phyloP scores from a whole-genome alignment of 1,140 invertebrate species.

The Papilio polyxenes region DNA sequence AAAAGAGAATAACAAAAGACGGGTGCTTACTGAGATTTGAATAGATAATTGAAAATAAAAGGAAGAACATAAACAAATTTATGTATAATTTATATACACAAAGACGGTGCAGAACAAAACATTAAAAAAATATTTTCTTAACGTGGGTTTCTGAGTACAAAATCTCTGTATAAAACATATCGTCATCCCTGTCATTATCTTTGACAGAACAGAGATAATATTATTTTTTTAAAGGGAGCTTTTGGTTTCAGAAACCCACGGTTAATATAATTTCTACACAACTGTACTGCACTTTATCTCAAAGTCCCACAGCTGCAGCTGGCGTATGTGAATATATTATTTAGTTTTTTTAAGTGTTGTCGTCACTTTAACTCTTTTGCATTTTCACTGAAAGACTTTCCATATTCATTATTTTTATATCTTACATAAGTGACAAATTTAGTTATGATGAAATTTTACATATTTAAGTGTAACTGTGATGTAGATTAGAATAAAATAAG shows the following conservation, averaged over 20 bases:
- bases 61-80: too few relatives aligned
- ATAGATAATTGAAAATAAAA: too few relatives aligned
- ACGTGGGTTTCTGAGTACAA: too few relatives aligned
- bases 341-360: conserved; percentile 23
- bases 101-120: too few relatives aligned
- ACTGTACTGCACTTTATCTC: background rate
- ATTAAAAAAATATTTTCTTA: too few relatives aligned
- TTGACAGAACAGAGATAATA: too few relatives aligned
- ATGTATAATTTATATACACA: too few relatives aligned
- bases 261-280: conserved; percentile 1
- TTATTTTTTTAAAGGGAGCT: too few relatives aligned
- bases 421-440: background rate
- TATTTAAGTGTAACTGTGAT: background rate
- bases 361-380: background rate
- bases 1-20: background rate
- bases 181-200: too few relatives aligned
- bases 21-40: too few relatives aligned
- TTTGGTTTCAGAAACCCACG: too few relatives aligned
- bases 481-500: background rate
- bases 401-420: background rate
- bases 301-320: conserved; percentile 8
- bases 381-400: background rate
- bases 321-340: background rate
- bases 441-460: background rate
- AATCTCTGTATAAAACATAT: too few relatives aligned